These are phyloP conservation scores for Drosophila tanythrix DNA, from an alignment of 2,888 invertebrate species.

Conservation along the genomic window DNA sequence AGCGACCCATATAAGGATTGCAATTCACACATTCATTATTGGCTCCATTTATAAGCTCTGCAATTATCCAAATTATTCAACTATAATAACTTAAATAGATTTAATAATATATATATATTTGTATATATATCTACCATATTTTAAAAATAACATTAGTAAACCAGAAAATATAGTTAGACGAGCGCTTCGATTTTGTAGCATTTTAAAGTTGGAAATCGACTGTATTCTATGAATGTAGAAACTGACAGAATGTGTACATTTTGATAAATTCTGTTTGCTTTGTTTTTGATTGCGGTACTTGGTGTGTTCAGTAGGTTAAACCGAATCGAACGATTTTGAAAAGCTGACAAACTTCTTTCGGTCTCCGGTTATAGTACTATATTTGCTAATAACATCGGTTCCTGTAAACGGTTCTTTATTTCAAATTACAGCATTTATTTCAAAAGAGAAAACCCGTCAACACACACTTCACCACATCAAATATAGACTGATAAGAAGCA, in stretches of 20 bases:
- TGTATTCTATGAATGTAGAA: not conserved
- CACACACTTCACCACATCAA: not conserved
- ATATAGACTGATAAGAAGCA: not conserved
- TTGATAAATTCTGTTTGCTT: not conserved
- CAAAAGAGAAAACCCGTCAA: not conserved
- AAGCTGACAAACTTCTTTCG: no score
- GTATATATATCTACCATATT: constrained; percentile 4
- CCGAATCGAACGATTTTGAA: no score
- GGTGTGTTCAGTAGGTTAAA: not conserved
- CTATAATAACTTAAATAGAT: not conserved
- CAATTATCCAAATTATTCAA: not conserved
- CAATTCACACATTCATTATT: constrained; percentile 38
- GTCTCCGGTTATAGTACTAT: no score
- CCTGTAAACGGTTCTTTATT: not conserved
- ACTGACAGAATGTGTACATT: not conserved
- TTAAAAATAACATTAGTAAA: not conserved
- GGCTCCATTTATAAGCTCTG: not conserved
- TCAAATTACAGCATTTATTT: not conserved
- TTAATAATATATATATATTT: not conserved
- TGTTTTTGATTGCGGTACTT: not conserved
- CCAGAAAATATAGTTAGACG: not conserved
- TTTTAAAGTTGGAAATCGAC: not conserved
- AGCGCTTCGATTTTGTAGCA: not conserved
- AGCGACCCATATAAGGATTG: not conserved
- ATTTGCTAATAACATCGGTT: no score